Base-by-base conservation (phyloP, 2,888 invertebrate species). In the Miltochrista miniata region DNA sequence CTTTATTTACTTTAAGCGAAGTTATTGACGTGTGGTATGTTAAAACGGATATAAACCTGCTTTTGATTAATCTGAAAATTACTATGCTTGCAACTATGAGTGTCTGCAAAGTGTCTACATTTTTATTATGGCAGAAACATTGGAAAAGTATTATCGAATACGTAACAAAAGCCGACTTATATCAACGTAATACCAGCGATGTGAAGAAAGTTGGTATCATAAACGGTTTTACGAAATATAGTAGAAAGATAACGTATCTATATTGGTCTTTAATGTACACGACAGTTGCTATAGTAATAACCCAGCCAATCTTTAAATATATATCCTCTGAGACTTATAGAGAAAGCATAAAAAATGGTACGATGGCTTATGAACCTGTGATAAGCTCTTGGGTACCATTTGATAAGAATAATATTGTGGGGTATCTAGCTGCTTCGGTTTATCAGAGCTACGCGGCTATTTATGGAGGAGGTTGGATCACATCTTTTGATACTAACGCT, bases 371-470 rank as follows among this genome's bases (percentile, higher is more conserved):
- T 11, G 55, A 81, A 1, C 79, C 86, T 67, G 84, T 90, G 0
- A 85, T 88, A 0, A 89, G 87, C 37, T 87, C 89, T 1, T 90
- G 89, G 89, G 83, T 88, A 0, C 90, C 90, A 0, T 89, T 87
- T 33, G 68, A 87, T 51, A 90, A 90, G 53, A 85, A 66, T 13
- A 76, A 64, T 0, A 37, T 70, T 0, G 12, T 52, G 5, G 87
- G 90, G 0, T 85, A 87, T 52, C 38, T 88, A 5, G 59, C 54
- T 0, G 85, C 88, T 0, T 87, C 81, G 0, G 33, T 65, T 0
- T 79, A 73, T 31, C 89, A 90, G 61, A 81, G 78, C n/a, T 87
- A 77, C 39, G 86, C 80, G 0, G 79, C 88, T 0, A 77, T 87
- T 0, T 86, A 86, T 3, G 90, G 87, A 0, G 85, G 85, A 0